A percentile compares a stretch with the other conserved stretches of the same genome.
These are phyloP conservation scores for Pampus argenteus DNA, from an alignment of 2,797 vertebrate species.

Conservation along the genomic window DNA sequence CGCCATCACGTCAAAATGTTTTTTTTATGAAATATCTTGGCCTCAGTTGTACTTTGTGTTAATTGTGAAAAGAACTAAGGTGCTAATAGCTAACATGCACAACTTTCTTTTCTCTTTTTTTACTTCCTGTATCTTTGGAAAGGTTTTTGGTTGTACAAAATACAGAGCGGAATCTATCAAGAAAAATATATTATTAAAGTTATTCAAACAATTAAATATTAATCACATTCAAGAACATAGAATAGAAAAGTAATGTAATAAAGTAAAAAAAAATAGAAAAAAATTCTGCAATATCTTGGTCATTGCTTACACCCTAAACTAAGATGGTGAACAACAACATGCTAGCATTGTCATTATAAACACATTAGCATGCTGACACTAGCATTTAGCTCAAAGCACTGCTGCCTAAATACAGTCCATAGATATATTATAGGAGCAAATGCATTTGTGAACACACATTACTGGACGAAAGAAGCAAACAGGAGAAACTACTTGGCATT, in stretches of 20 bases:
- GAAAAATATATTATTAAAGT: background rate
- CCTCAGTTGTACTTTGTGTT: background rate
- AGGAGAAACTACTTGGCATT: conserved; percentile 3
- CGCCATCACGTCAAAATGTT: too few relatives aligned
- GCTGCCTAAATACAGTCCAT: too few relatives aligned
- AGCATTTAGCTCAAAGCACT: too few relatives aligned
- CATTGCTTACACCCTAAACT: too few relatives aligned
- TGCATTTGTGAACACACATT: conserved; percentile 4
- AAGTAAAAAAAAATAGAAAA: background rate
- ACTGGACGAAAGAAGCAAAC: background rate
- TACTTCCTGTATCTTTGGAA: background rate
- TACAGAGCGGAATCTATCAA: background rate
- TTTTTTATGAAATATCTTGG: background rate
- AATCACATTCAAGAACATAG: background rate
- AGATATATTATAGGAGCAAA: too few relatives aligned
- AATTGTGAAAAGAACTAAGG: too few relatives aligned
- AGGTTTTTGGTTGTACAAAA: background rate
- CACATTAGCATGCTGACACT: too few relatives aligned
- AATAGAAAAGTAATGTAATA: background rate
- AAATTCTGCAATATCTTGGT: too few relatives aligned
- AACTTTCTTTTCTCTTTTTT: background rate
- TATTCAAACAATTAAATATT: background rate
- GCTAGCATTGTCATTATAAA: background rate
- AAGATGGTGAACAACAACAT: background rate
- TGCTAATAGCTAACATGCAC: background rate